These are phyloP conservation scores for Quiscalus mexicanus DNA, from an alignment of 2,113 vertebrate species.

Conservation along the genomic window DNA sequence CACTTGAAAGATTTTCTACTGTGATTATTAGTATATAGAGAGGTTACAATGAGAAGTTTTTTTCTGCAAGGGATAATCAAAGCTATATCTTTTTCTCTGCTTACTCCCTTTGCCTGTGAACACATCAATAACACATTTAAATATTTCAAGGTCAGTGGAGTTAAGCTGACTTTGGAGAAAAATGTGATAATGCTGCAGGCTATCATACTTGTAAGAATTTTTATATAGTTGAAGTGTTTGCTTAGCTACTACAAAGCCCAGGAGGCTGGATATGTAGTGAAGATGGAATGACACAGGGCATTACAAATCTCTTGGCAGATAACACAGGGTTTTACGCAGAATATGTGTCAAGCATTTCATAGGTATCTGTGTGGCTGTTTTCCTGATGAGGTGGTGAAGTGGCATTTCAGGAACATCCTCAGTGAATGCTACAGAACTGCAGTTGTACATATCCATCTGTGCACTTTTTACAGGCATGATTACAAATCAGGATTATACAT, in stretches of 20 bases:
- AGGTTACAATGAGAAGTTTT: background rate
- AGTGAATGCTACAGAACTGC: background rate
- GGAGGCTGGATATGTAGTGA: background rate
- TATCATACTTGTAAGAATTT: background rate
- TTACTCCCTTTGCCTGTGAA: background rate
- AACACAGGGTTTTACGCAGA: background rate
- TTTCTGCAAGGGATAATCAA: slow-evolving; percentile 3
- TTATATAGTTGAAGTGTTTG: background rate
- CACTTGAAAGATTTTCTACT: background rate
- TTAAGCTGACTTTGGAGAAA: background rate
- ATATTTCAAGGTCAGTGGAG: background rate
- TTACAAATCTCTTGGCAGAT: background rate
- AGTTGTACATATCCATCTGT: background rate
- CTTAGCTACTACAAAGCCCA: background rate
- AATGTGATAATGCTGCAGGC: background rate
- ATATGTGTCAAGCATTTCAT: background rate
- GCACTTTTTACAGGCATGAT: background rate
- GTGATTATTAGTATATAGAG: background rate
- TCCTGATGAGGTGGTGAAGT: background rate
- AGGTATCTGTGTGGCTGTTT: background rate
- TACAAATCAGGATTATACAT: background rate
- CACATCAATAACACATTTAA: background rate
- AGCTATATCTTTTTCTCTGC: background rate
- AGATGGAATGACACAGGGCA: background rate
- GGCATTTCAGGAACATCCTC: background rate